Evolutionary conservation across 2,888 invertebrate species (phyloP).

Genomic region (Podotricha telesiphe): DNA sequence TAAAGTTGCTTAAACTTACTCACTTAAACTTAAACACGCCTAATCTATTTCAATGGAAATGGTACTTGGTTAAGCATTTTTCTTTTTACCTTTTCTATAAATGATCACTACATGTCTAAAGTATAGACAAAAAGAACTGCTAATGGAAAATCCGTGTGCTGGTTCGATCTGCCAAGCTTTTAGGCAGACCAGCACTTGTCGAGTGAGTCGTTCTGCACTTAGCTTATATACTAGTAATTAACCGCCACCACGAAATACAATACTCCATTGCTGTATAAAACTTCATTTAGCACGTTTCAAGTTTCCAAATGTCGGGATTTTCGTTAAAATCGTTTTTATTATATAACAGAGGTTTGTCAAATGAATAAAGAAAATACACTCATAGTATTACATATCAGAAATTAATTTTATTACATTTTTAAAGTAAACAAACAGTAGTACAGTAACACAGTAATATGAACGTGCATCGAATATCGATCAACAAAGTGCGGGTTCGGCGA

Average conservation of each 20-base stretch:
- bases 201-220: conserved; percentile 71
- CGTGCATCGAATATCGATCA: conserved; percentile 36
- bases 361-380: no score
- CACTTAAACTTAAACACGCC: not conserved
- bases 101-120: conserved; percentile 37
- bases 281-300: conserved; percentile 42
- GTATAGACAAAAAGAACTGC: conserved; percentile 49
- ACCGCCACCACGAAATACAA: conserved; percentile 59
- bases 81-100: conserved; percentile 22
- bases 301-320: not conserved
- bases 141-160: conserved; percentile 81
- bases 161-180: conserved; percentile 79
- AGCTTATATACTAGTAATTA: conserved; percentile 67
- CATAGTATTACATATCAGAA: not conserved
- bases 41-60: conserved; percentile 19
- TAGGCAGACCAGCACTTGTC: conserved; percentile 58
- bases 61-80: conserved; percentile 13
- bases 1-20: conserved; percentile 2
- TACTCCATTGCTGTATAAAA: conserved; percentile 48
- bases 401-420: not conserved
- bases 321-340: no score
- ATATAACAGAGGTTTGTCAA: no score
- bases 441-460: conserved; percentile 15
- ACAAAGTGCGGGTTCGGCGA: conserved; percentile 38
- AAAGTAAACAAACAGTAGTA: not conserved